Base-by-base conservation (phyloP, 2,888 invertebrate genomes). In the Rapana venosa region DNA sequence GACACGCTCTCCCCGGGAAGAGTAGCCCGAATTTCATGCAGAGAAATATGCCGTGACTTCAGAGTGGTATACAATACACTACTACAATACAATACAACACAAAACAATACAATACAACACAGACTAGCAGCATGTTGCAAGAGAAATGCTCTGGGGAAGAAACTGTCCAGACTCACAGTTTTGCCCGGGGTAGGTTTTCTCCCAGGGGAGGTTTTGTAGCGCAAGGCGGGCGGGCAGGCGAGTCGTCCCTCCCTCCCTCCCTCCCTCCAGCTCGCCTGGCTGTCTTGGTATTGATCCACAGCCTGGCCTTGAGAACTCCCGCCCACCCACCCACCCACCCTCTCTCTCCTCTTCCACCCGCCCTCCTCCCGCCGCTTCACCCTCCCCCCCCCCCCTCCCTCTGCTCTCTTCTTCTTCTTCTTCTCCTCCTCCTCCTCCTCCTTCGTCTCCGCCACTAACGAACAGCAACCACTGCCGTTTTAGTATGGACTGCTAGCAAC, bases 271-370 rank as follows among this genome's bases (percentile, higher is more conserved):
- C 81, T 22, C 81, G 36, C 26, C 81, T 36, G 81, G 22, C 81
- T 36, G 81, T 11, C 79, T 83, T 83, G 36, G 81, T 83, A 83
- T 83, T 83, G 81, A 83, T 83, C 81, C 81, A 36, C 11, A 8
- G 26, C 26, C 47, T 83, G 81, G 30, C 81, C 81, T 83, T 83
- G 81, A 83, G 81, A 83, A 83, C 79, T 79, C 79, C 17, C 17
- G 79, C 32, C 79, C n/a, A n/a, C n/a, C n/a, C n/a, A n/a, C n/a
- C n/a, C n/a, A n/a, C n/a, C 66, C 66, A 66, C 66, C 66, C 66
- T 22, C 66, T 32, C n/a, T 74, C 74, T n/a, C 30, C 74, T 32
- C 32, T 1, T 30, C 32, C 77, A 17, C 32, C 77, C 8, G 17
- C 81, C 47, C 81, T 0, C 47, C 47, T 35, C 47, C 47, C 47